Conservation (phyloP, 2,797 vertebrate species). For the Halcyon chelicuti region DNA sequence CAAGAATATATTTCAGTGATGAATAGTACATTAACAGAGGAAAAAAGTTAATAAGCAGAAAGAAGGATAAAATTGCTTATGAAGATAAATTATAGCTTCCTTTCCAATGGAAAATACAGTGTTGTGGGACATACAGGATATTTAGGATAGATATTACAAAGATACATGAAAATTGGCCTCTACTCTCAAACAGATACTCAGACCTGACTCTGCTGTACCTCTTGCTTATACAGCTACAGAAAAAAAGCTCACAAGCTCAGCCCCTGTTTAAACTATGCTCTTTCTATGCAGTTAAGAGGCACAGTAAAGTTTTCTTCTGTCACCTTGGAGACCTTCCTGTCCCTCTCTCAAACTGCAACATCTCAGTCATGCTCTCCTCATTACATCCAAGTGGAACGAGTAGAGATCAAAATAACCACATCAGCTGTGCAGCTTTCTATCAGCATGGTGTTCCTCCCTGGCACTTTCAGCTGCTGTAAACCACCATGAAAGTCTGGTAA, state of each 20-base stretch:
- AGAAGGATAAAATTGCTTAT: not conserved
- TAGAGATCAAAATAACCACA: not conserved
- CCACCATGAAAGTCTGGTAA: not conserved
- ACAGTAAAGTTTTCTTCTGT: not conserved
- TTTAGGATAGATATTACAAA: not conserved
- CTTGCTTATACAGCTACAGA: not conserved
- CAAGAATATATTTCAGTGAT: not conserved
- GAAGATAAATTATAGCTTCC: not conserved
- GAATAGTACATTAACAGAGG: not conserved
- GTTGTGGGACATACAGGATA: not conserved
- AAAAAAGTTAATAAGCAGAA: not conserved
- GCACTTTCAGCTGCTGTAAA: not conserved
- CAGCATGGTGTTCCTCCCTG: not conserved
- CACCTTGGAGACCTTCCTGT: not conserved
- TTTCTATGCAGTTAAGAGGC: not conserved
- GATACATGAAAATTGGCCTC: not conserved
- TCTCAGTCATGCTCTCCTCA: not conserved
- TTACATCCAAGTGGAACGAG: fast-evolving
- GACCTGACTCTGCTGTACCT: not conserved
- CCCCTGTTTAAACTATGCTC: not conserved
- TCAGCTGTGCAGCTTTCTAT: not conserved
- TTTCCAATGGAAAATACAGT: not conserved
- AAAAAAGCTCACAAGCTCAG: not conserved
- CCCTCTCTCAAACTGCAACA: not conserved
- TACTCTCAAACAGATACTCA: not conserved